These are phyloP conservation scores for Brachionus angularis DNA, from an alignment of 1,140 invertebrate species.

Conservation along the genomic window DNA sequence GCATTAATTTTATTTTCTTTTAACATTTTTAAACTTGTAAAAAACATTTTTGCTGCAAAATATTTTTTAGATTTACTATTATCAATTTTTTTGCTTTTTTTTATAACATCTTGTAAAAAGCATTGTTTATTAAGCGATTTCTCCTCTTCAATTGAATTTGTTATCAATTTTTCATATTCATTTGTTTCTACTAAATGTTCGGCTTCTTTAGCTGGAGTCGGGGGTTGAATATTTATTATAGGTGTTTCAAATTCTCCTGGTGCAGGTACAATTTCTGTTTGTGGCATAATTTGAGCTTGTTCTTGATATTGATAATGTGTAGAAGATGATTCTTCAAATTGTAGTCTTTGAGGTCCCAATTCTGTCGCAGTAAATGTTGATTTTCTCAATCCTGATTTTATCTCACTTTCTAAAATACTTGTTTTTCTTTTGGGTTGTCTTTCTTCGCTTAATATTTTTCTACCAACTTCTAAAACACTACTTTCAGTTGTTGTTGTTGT, in stretches of 20 bases:
- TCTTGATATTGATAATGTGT: not conserved
- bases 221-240: not conserved
- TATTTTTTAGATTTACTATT: too few relatives aligned
- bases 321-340: constrained; percentile 14
- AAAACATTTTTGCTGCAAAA: too few relatives aligned
- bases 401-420: not conserved
- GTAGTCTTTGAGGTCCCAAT: not conserved
- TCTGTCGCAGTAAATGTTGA: not conserved
- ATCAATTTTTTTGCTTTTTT: too few relatives aligned
- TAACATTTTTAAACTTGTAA: too few relatives aligned
- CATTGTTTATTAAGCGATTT: too few relatives aligned
- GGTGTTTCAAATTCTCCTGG: not conserved
- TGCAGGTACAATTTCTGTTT: not conserved
- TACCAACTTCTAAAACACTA: not conserved
- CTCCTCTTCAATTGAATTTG: too few relatives aligned
- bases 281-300: not conserved
- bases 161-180: too few relatives aligned
- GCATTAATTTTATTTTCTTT: too few relatives aligned
- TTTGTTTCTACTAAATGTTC: too few relatives aligned
- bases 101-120: too few relatives aligned
- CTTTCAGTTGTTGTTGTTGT: not conserved
- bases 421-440: not conserved
- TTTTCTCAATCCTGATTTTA: too few relatives aligned
- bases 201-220: too few relatives aligned
- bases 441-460: not conserved